These are phyloP conservation scores for Anneissia japonica DNA, from an alignment of 35 echinoderm and acorn worm species.

Conservation along the genomic window DNA sequence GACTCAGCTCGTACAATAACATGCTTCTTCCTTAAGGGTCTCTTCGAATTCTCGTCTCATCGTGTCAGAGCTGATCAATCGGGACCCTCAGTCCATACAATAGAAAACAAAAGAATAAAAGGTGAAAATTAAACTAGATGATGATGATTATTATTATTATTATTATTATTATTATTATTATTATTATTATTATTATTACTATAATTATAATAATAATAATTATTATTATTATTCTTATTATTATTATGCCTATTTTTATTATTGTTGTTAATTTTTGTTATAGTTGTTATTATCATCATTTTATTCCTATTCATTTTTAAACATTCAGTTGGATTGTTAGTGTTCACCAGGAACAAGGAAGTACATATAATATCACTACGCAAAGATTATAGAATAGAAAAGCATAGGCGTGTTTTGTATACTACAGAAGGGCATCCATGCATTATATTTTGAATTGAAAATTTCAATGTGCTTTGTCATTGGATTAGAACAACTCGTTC, in stretches of 20 bases:
- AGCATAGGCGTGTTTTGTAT: neutral
- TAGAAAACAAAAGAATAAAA: too few species aligned
- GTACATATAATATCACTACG: neutral
- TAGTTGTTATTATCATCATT: neutral
- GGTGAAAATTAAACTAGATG: too few species aligned
- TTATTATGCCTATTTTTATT: neutral
- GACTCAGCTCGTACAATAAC: too few species aligned
- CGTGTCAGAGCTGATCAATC: too few species aligned
- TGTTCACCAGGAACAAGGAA: neutral
- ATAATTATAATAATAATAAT: neutral
- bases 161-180: neutral
- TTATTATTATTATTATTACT: neutral
- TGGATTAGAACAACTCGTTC: neutral
- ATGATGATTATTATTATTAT: too few species aligned
- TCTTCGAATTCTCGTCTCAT: too few species aligned
- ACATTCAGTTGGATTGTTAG: neutral
- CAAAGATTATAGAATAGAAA: too few species aligned
- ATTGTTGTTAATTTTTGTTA: neutral
- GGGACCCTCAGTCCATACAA: too few species aligned
- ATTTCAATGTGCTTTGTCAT: neutral
- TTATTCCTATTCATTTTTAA: neutral
- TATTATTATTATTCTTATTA: neutral
- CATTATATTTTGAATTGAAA: neutral
- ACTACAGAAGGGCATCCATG: neutral
- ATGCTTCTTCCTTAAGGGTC: too few species aligned